Evolutionary conservation across 2,888 invertebrate genomes (phyloP), one percentile per base, ranked within the genome.

Genomic region (Tenthredo amoena): DNA sequence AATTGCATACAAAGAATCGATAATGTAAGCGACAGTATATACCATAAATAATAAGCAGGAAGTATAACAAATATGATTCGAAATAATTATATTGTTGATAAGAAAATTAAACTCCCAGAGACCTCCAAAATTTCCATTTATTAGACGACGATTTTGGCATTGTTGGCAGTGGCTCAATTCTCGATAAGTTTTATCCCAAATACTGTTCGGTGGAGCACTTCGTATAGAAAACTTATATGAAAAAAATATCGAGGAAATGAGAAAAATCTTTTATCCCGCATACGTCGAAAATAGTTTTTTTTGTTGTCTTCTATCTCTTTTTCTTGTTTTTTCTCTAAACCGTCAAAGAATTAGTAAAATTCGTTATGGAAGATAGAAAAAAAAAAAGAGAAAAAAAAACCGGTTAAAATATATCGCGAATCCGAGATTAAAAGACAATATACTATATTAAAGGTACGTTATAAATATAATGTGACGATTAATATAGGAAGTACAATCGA

Each of bases 101-200:
- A 81, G 34, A 79, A 62, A 83, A 26, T 83, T 18, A 68, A 68
- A 68, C 15, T 65, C 43, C 10, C 43, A 91, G 89, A 91, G 88
- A 91, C 91, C 91, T 91, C 91, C 91, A 91, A 86, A 91, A 91
- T 87, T 88, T 91, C 91, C 91, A 91, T 88, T 90, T 91, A 90
- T 89, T 87, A 87, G 88, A 88, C 88, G 91, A 90, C 88, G 83
- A 83, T 83, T 91, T 92, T 88, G 91, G 90, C 91, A 91, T 91
- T 86, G 90, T 88, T 89, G 91, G 62, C 84, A 84, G 81, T 84
- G 12, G 40, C 84, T 85, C 74, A 58, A 85, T 85, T 71, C 84
- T 84, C 71, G 68, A 71, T 77, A 84, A 43, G 47, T 47, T 77
- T 55, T 55, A n/a, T 76, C 58, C 79, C 37, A 58, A 79, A 55